Base-by-base conservation (phyloP, 2,797 vertebrate genomes). In the Silurus aristotelis region DNA sequence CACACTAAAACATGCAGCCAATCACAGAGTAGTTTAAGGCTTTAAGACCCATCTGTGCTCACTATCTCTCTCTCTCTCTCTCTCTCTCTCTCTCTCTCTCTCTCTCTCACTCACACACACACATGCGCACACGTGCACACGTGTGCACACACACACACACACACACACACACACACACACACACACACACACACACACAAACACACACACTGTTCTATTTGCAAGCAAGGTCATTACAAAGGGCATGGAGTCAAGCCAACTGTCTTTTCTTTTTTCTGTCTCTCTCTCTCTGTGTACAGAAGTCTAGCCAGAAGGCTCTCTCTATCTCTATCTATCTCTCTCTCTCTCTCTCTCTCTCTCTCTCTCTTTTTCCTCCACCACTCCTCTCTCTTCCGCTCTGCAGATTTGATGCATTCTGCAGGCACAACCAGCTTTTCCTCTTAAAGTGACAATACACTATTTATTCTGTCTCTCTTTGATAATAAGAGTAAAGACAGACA, bases 221-320 rank as follows among this genome's bases (percentile, higher is more conserved):
- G 94, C 91, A 92, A 95, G 95, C 95, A 96, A 96, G 96, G 95
- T 96, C 95, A 95, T 87, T 83, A 89, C 83, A 91, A 95, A 93
- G 95, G 94, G 94, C 94, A 94, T 94, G 94, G 95, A 95, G 90
- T 89, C 81, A 88, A 93, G 94, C 94, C 94, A 95, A 91, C 85
- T 86, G 89, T 92, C 70, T 86, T 86, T 56, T 83, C 63, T 31
- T 85, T 55, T 75, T 48, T 15, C 85, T 87, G 89, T 92, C 70
- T 86, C 63, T 84, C 63, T 84, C 75, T 79, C 48, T 82, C 20
- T 96, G 96, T 94, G 67, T 72, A 71, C 92, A 94, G 91, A 94
- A 93, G 95, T 96, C 95, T 96, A 94, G 95, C 95, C 95, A 73
- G 71, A 73, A 73, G 70, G 70, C 5, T 20, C 2, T 70, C 67